These are phyloP conservation scores for Nyctibius grandis DNA, from an alignment of 2,797 vertebrate species.

Conservation along the genomic window DNA sequence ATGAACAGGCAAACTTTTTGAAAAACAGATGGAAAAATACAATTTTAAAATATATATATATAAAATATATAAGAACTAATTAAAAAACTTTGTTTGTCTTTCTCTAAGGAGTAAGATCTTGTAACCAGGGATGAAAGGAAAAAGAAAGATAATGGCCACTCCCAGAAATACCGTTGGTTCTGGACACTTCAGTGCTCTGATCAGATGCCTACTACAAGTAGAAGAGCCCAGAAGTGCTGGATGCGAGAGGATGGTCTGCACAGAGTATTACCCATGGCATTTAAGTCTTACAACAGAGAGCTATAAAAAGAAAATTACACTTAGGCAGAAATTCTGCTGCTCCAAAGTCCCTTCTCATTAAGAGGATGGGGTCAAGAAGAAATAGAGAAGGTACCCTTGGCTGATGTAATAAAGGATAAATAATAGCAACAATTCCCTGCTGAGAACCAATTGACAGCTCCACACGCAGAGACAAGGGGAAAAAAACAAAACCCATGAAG, in stretches of 20 bases:
- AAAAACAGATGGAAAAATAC: background rate
- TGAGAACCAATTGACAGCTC: constrained; percentile 5
- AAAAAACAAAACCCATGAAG: background rate
- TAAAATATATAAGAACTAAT: background rate
- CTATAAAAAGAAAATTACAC: background rate
- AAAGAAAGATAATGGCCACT: background rate
- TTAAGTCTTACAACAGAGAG: background rate
- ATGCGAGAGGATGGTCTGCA: background rate
- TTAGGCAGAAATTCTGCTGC: background rate
- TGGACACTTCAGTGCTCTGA: background rate
- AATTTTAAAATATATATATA: no score
- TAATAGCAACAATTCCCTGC: constrained; percentile 20
- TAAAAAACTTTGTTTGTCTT: background rate
- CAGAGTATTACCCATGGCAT: background rate
- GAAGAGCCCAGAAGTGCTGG: background rate
- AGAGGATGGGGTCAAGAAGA: background rate
- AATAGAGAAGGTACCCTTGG: background rate
- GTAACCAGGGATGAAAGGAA: background rate
- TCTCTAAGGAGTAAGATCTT: background rate
- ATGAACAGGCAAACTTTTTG: background rate
- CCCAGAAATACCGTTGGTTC: background rate
- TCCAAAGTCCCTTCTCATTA: background rate
- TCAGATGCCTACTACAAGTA: background rate
- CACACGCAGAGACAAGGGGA: background rate
- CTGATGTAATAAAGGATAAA: constrained; percentile 16